phyloP scores from a whole-genome alignment of 2,888 invertebrate genomes.

The Tetrapedia diversipes region DNA sequence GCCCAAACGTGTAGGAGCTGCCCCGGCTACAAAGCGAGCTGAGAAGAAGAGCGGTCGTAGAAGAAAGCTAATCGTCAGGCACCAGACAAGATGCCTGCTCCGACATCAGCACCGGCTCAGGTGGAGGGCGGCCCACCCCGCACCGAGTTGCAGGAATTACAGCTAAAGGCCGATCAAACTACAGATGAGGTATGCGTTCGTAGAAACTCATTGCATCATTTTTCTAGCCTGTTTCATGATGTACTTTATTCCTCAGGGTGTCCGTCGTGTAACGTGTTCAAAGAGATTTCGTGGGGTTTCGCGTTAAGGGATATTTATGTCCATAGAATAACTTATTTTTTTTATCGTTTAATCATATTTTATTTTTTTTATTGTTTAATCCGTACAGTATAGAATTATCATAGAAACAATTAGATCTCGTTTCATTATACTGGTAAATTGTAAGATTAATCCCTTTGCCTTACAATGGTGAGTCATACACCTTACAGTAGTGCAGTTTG shows the following conservation, averaged over 20 bases:
- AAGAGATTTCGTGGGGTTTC: too few relatives aligned
- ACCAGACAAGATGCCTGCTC: conserved; percentile 80
- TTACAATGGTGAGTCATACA: too few relatives aligned
- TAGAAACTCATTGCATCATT: background rate
- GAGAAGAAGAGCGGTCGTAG: conserved; percentile 19
- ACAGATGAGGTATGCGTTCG: conserved; percentile 92
- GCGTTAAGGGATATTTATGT: too few relatives aligned
- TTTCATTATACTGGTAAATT: too few relatives aligned
- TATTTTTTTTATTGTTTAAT: too few relatives aligned
- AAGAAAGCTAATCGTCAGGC: conserved; percentile 38
- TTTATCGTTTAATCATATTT: too few relatives aligned
- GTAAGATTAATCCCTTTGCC: too few relatives aligned
- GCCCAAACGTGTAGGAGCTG: conserved; percentile 1
- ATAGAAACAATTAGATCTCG: too few relatives aligned
- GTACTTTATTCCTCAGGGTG: background rate
- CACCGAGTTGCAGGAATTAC: conserved; percentile 95
- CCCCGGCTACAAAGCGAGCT: conserved; percentile 12
- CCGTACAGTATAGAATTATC: too few relatives aligned
- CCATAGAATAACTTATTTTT: too few relatives aligned
- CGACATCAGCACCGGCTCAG: conserved; percentile 84
- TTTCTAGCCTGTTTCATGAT: background rate
- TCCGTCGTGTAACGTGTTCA: background rate
- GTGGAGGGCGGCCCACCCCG: conserved; percentile 88
- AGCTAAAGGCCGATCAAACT: conserved; percentile 91
- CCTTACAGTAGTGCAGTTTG: too few relatives aligned